A percentile compares a stretch with the other conserved stretches of the same genome.
These are phyloP conservation scores for Apotomis turbidana DNA, from an alignment of 2,888 invertebrate species.

Conservation along the genomic window DNA sequence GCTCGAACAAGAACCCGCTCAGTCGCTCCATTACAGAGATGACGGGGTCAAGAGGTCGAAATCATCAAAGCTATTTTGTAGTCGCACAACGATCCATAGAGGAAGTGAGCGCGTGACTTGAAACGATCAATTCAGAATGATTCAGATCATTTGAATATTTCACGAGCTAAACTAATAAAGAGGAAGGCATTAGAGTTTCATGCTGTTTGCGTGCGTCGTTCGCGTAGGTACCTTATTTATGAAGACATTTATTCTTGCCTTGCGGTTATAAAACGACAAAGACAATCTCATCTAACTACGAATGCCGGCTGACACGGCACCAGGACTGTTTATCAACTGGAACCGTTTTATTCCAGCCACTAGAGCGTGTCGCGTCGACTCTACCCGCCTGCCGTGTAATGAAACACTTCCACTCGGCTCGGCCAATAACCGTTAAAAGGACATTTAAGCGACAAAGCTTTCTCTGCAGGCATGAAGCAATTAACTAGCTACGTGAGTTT, in stretches of 20 bases:
- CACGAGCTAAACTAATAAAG: conserved; percentile 47
- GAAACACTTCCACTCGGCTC: conserved; percentile 78
- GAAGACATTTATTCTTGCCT: conserved; percentile 17
- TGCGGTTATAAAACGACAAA: conserved; percentile 14
- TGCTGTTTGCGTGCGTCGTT: conserved; percentile 27
- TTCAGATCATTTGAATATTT: conserved; percentile 51
- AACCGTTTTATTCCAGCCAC: conserved; percentile 72
- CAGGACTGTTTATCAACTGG: conserved; percentile 57
- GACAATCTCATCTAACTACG: conserved; percentile 49
- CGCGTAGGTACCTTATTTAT: conserved; percentile 16
- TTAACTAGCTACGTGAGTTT: conserved; percentile 51
- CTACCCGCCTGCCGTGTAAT: conserved; percentile 73
- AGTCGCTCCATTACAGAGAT: conserved; percentile 49
- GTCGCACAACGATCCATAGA: conserved; percentile 46
- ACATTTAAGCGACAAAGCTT: conserved; percentile 72
- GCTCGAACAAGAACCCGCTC: conserved; percentile 51
- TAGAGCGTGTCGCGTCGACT: conserved; percentile 63
- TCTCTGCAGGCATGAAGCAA: conserved; percentile 65
- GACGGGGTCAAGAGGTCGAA: conserved; percentile 60
- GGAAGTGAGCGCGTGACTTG: conserved; percentile 55
- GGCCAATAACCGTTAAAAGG: conserved; percentile 76
- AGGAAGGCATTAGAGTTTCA: conserved; percentile 26
- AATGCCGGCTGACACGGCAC: conserved; percentile 57
- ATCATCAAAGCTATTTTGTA: conserved; percentile 52
- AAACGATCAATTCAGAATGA: conserved; percentile 51